Evolutionary conservation across 2,113 vertebrate species (phyloP).

Genomic region (Panthera tigris): DNA sequence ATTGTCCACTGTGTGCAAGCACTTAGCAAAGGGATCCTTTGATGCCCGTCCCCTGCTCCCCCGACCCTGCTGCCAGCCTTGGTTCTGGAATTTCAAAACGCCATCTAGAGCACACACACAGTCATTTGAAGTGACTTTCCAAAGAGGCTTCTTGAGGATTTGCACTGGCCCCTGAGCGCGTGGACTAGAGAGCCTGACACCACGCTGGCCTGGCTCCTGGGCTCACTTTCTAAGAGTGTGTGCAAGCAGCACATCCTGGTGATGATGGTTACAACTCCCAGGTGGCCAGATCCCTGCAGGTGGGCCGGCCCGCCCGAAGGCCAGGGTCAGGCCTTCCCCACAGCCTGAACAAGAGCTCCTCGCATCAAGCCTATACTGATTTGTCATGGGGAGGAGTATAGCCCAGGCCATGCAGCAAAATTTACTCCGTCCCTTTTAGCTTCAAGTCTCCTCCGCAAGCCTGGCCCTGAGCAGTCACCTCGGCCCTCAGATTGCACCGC

Average conservation of each 20-base stretch:
- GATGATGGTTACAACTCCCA: not conserved
- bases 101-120: not conserved
- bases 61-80: not conserved
- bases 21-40: not conserved
- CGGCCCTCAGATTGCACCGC: not conserved
- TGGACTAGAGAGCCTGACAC: not conserved
- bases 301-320: fast-evolving
- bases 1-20: not conserved
- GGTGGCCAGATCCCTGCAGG: not conserved
- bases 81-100: not conserved
- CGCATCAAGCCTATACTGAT: not conserved
- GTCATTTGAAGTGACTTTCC: not conserved
- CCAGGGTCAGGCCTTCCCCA: not conserved
- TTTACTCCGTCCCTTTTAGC: not conserved
- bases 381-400: not conserved
- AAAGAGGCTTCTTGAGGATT: not conserved
- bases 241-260: not conserved
- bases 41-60: not conserved
- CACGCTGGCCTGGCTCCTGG: not conserved
- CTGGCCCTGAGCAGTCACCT: not conserved
- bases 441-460: no score
- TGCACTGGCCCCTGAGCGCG: fast-evolving
- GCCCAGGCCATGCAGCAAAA: fast-evolving
- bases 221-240: not conserved
- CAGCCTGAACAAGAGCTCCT: not conserved